Evolutionary conservation across 1,140 invertebrate genomes (phyloP).

Genomic region (Drosophila paulistorum): DNA sequence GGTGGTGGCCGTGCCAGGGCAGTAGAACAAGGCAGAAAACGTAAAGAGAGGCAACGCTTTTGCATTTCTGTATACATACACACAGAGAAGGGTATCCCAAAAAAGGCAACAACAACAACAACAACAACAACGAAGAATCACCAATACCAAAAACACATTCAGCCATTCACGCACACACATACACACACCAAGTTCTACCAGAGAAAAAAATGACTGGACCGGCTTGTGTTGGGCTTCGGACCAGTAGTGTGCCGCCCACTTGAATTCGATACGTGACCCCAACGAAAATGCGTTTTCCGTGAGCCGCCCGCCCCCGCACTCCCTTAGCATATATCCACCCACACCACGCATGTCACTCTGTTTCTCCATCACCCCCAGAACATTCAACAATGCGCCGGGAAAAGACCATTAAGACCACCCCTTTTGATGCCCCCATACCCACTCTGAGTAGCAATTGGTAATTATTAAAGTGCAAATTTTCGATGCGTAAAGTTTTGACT

Average conservation of each 20-base stretch:
- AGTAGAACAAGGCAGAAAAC: conserved; percentile 63
- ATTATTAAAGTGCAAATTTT: neutral
- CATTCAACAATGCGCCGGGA: conserved; percentile 37
- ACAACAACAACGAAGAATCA: neutral
- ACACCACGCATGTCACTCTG: neutral
- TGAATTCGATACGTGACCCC: conserved; percentile 73
- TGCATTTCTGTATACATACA: conserved; percentile 78
- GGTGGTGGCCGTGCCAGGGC: conserved; percentile 27
- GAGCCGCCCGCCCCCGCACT: neutral
- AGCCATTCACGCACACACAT: neutral
- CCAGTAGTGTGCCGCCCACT: conserved; percentile 42
- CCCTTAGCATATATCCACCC: neutral
- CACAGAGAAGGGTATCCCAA: conserved; percentile 36
- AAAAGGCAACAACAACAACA: conserved; percentile 14
- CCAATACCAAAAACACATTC: conserved; percentile 2
- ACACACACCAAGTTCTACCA: conserved; percentile 14
- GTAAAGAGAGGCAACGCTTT: conserved; percentile 67
- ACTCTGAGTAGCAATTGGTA: neutral
- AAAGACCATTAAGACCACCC: conserved; percentile 59
- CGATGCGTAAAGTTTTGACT: neutral
- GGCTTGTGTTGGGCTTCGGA: conserved; percentile 38
- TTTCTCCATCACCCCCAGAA: neutral
- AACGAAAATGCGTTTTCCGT: conserved; percentile 72
- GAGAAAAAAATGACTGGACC: conserved; percentile 34
- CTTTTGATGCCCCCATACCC: conserved; percentile 14